phyloP scores from a whole-genome alignment of 1,140 invertebrate species.

The Thalassaphorura encarpata region DNA sequence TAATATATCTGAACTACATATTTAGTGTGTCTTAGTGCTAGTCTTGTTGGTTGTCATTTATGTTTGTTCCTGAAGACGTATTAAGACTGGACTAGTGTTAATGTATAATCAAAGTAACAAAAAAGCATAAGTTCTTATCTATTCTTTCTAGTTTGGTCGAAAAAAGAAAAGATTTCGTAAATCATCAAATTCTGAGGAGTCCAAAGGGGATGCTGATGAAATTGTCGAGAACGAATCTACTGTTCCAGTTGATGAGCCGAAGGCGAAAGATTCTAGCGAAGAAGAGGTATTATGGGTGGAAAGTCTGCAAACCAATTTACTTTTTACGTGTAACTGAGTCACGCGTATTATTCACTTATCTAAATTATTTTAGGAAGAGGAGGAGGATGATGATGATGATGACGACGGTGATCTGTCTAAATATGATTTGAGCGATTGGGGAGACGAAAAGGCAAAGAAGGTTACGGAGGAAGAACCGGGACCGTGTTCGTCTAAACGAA shows the following conservation, averaged over 20 bases:
- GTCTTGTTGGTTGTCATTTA: too few species aligned
- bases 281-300: too few species aligned
- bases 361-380: slow-evolving; percentile 33
- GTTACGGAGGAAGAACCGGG: too few species aligned
- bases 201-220: slow-evolving; percentile 22
- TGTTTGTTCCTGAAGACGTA: too few species aligned
- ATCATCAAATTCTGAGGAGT: background rate
- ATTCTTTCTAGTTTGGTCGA: slow-evolving; percentile 58
- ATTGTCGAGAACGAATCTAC: background rate
- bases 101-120: slow-evolving; percentile 1
- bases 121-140: slow-evolving; percentile 13
- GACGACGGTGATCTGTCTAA: slow-evolving; percentile 55
- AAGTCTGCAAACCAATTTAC: slow-evolving; percentile 13
- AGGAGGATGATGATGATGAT: slow-evolving; percentile 40
- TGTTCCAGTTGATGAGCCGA: background rate
- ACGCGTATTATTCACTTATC: background rate
- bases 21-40: too few species aligned
- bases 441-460: slow-evolving; percentile 43
- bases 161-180: slow-evolving; percentile 62
- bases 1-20: too few species aligned
- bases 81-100: background rate
- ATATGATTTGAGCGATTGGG: slow-evolving; percentile 67
- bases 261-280: slow-evolving; percentile 36
- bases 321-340: background rate
- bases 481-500: too few species aligned